Evolutionary conservation across 2,113 vertebrate species (phyloP).

Genomic region (Corydoras sp.): DNA sequence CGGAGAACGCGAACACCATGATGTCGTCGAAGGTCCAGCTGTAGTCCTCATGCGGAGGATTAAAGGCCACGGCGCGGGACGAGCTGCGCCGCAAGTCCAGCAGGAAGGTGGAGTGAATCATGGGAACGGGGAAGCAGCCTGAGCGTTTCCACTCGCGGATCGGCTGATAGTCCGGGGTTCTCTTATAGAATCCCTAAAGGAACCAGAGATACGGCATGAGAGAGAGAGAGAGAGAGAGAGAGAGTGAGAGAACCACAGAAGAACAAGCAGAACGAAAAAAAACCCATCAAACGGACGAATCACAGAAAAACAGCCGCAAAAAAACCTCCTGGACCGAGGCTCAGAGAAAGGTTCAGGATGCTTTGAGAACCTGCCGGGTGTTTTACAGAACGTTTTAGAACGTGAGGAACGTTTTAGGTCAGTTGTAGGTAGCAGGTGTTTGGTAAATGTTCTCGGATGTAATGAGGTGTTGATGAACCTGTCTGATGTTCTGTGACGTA

Average conservation of each 20-base stretch:
- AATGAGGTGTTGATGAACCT: too few relatives aligned
- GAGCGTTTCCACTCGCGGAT: slow-evolving; percentile 89
- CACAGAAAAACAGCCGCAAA: too few relatives aligned
- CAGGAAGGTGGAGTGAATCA: slow-evolving; percentile 93
- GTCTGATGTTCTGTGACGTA: too few relatives aligned
- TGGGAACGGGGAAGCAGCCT: slow-evolving; percentile 87
- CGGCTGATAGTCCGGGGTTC: slow-evolving; percentile 85
- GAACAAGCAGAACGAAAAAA: not conserved
- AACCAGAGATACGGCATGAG: not conserved
- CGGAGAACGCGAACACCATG: slow-evolving; percentile 95
- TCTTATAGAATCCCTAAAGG: slow-evolving; percentile 86
- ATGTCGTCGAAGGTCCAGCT: slow-evolving; percentile 97
- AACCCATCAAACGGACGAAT: too few relatives aligned
- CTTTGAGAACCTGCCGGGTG: too few relatives aligned
- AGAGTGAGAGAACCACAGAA: not conserved
- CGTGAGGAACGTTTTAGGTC: too few relatives aligned
- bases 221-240: not conserved
- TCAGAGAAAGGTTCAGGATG: too few relatives aligned
- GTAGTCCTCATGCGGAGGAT: slow-evolving; percentile 88
- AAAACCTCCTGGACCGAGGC: too few relatives aligned
- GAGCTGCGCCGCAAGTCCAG: slow-evolving; percentile 84
- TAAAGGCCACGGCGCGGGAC: slow-evolving; percentile 74
- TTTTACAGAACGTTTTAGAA: too few relatives aligned
- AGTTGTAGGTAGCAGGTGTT: too few relatives aligned
- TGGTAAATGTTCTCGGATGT: too few relatives aligned